These are phyloP conservation scores for Jaculus jaculus DNA, from an alignment of 2,113 vertebrate genomes.

Conservation along the genomic window DNA sequence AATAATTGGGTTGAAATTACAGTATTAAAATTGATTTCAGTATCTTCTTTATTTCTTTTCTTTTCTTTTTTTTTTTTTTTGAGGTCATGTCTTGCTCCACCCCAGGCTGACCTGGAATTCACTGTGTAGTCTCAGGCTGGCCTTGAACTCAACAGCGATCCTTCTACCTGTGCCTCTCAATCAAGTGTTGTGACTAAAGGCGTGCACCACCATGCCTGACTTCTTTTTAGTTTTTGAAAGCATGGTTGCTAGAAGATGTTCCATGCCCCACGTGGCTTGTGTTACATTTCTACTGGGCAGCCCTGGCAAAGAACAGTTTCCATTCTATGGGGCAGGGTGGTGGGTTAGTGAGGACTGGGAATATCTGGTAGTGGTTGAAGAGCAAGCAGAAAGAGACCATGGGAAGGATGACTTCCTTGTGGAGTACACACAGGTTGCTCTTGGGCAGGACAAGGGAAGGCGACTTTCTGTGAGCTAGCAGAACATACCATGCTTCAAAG, in stretches of 20 bases:
- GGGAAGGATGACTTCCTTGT: rapidly evolving
- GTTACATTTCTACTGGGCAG: neutral
- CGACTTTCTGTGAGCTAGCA: neutral
- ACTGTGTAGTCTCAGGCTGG: no score
- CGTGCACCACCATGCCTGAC: no score
- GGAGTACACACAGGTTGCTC: neutral
- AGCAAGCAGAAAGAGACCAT: neutral
- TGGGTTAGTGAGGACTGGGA: neutral
- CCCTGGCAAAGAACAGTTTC: neutral
- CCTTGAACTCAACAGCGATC: no score
- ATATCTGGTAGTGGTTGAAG: neutral
- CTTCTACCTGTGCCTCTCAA: no score
- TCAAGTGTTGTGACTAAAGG: no score
- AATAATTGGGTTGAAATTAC: neutral
- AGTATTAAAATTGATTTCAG: conserved; percentile 26
- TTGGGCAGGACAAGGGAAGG: neutral
- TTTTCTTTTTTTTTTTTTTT: no score
- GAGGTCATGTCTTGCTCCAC: no score
- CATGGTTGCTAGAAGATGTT: neutral
- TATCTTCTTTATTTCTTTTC: neutral
- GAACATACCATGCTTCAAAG: neutral
- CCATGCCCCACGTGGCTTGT: neutral
- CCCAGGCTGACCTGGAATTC: no score
- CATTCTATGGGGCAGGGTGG: no score
- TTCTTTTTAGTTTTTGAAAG: neutral